phyloP scores from a whole-genome alignment of 2,113 vertebrate species.

The Microcebus griseorufus region DNA sequence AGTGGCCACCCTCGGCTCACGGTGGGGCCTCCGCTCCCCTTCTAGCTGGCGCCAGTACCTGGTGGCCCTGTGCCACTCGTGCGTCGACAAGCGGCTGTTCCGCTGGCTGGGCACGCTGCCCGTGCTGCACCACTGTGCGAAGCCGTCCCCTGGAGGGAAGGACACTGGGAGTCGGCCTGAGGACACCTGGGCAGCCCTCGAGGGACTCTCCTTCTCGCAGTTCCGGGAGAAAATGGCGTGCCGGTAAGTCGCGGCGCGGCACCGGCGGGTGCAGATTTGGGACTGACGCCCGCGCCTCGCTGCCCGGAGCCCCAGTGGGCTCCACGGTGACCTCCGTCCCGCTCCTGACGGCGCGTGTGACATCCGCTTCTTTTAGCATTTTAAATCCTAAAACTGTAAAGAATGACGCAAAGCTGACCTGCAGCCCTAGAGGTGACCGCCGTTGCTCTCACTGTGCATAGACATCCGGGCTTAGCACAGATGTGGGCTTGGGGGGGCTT shows the following conservation, averaged over 20 bases:
- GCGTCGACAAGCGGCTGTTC: rapidly evolving
- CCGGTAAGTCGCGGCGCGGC: background rate
- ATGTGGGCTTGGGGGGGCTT: too few relatives aligned
- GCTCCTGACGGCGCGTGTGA: background rate
- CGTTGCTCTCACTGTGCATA: too few relatives aligned
- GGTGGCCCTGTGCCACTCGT: constrained; percentile 53
- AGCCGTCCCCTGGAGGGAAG: background rate
- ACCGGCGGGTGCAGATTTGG: rapidly evolving
- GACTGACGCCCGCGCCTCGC: rapidly evolving
- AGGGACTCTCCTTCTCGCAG: constrained; percentile 71
- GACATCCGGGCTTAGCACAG: too few relatives aligned
- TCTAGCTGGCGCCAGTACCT: constrained; percentile 26
- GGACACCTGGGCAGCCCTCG: constrained; percentile 88
- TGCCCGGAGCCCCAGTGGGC: rapidly evolving
- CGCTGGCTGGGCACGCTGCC: constrained; percentile 82
- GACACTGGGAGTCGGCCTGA: background rate
- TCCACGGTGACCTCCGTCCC: rapidly evolving
- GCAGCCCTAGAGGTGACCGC: rapidly evolving
- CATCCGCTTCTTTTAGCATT: background rate
- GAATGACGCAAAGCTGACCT: background rate
- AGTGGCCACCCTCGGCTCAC: background rate
- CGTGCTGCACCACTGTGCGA: constrained; percentile 73
- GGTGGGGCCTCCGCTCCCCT: background rate
- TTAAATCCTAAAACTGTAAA: rapidly evolving
- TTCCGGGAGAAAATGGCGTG: background rate